Percentiles rank a stretch among this genome's conserved stretches.
Conservation (phyloP, 2,113 vertebrate species). For the Anas platyrhynchos region DNA sequence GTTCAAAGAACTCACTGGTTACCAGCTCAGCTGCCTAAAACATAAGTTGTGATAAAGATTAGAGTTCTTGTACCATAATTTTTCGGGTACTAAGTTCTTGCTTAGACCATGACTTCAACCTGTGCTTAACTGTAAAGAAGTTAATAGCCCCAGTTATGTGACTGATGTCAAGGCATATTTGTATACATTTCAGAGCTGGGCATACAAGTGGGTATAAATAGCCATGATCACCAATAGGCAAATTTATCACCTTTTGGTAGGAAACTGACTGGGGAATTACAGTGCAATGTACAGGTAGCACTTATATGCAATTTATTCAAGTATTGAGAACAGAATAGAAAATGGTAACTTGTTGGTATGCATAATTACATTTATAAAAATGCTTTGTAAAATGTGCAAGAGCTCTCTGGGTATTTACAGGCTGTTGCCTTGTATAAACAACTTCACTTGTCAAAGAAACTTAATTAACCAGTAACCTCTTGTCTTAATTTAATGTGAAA, state of each 20-base stretch:
- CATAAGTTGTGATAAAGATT: background rate
- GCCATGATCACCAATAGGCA: background rate
- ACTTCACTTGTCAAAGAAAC: background rate
- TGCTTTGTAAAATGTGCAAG: background rate
- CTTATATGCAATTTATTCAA: background rate
- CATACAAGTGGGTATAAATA: background rate
- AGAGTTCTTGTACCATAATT: background rate
- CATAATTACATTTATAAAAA: background rate
- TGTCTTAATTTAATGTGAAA: background rate
- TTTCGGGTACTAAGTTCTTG: background rate
- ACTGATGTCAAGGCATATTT: background rate
- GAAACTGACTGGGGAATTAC: background rate
- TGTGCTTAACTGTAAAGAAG: background rate
- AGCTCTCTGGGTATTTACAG: background rate
- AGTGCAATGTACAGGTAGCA: background rate
- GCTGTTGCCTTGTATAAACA: background rate
- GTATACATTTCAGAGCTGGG: background rate
- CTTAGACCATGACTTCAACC: background rate
- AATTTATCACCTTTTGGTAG: background rate
- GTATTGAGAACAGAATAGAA: background rate
- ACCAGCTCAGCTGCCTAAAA: conserved; percentile 97
- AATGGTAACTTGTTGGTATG: background rate
- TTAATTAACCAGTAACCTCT: background rate
- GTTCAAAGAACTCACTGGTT: conserved; percentile 98
- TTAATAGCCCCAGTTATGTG: background rate